phyloP scores from a whole-genome alignment of 2,888 invertebrate genomes.

The Ernsta delagoae region DNA sequence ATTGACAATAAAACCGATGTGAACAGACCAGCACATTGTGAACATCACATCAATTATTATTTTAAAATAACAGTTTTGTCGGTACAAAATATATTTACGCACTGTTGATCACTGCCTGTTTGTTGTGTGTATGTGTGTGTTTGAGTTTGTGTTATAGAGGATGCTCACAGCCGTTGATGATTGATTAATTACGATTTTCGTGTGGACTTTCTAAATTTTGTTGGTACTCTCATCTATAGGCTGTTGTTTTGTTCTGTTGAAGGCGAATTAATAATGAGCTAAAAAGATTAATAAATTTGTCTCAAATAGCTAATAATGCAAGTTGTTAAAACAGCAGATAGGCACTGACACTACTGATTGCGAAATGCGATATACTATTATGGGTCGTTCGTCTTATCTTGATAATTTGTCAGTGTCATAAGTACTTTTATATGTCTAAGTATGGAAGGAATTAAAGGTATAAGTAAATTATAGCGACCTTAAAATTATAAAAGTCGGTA shows the following conservation, averaged over 20 bases:
- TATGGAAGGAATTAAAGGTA: no score
- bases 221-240: constrained; percentile 48
- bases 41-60: constrained; percentile 76
- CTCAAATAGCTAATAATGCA: no score
- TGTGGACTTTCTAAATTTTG: constrained; percentile 63
- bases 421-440: no score
- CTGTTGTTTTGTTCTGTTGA: constrained; percentile 43
- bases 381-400: no score
- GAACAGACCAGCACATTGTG: constrained; percentile 58
- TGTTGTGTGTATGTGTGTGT: constrained; percentile 15
- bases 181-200: constrained; percentile 64
- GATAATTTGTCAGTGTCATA: no score
- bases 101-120: constrained; percentile 53
- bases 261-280: not conserved
- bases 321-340: no score
- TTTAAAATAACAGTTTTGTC: constrained; percentile 84
- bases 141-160: constrained; percentile 58
- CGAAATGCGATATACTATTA: no score
- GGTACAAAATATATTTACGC: constrained; percentile 82
- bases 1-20: constrained; percentile 65
- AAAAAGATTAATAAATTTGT: no score
- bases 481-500: no score
- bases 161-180: constrained; percentile 66
- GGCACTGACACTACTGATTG: no score
- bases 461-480: no score